A percentile compares a stretch with the other conserved stretches of the same genome.
These are phyloP conservation scores for Venusia cambrica DNA, from an alignment of 2,888 invertebrate genomes.

Conservation along the genomic window DNA sequence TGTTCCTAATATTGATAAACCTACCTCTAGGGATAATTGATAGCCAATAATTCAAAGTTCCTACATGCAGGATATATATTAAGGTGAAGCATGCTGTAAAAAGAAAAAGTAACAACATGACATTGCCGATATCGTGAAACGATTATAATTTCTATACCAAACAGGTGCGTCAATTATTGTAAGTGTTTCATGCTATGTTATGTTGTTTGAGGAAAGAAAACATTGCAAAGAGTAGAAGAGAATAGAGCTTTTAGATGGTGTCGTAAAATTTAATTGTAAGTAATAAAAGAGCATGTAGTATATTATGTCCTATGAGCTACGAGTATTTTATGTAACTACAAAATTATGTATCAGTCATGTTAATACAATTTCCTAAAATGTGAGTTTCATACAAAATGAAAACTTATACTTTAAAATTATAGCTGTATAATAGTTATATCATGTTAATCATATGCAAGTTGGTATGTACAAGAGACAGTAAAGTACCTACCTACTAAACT, in stretches of 20 bases:
- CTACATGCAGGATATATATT: slow-evolving; percentile 50
- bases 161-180: slow-evolving; percentile 28
- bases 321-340: too few relatives aligned
- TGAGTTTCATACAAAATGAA: too few relatives aligned
- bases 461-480: slow-evolving; percentile 24
- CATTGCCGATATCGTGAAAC: slow-evolving; percentile 36
- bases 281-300: slow-evolving; percentile 1
- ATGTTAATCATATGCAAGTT: too few relatives aligned
- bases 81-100: slow-evolving; percentile 54
- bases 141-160: slow-evolving; percentile 8
- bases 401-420: too few relatives aligned
- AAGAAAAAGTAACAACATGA: slow-evolving; percentile 47
- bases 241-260: slow-evolving; percentile 30
- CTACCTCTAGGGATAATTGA: too few relatives aligned
- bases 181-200: slow-evolving; percentile 44
- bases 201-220: slow-evolving; percentile 64
- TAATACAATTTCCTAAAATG: too few relatives aligned
- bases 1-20: too few relatives aligned
- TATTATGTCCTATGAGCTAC: too few relatives aligned
- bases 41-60: too few relatives aligned
- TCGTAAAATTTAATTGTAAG: slow-evolving; percentile 9
- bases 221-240: slow-evolving; percentile 75
- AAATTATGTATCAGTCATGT: too few relatives aligned
- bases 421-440: too few relatives aligned
- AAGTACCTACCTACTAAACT: too few relatives aligned